phyloP scores from a whole-genome alignment of 2,888 invertebrate genomes.

The Cheilosia vernalis region DNA sequence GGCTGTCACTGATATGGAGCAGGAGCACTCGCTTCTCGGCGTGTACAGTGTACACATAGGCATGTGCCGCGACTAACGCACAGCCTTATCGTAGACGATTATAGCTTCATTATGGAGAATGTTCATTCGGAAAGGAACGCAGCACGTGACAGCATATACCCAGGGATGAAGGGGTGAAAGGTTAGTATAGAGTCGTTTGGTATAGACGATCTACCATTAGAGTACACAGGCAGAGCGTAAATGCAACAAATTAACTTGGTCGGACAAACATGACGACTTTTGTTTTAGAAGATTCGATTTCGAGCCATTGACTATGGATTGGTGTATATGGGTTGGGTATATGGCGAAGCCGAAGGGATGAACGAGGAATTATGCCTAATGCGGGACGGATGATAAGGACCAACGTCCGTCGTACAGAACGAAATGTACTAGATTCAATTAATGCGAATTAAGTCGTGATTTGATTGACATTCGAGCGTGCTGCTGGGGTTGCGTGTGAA shows the following conservation, averaged over 20 bases:
- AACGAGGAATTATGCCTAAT: neutral
- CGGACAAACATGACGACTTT: slow-evolving; percentile 59
- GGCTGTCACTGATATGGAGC: slow-evolving; percentile 73
- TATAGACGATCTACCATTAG: slow-evolving; percentile 12
- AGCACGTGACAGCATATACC: slow-evolving; percentile 58
- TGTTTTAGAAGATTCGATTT: slow-evolving; percentile 48
- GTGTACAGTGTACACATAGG: slow-evolving; percentile 62
- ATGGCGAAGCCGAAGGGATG: slow-evolving; percentile 25
- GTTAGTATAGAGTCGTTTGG: slow-evolving; percentile 21
- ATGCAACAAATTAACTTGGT: slow-evolving; percentile 66
- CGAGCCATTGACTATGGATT: too few relatives aligned
- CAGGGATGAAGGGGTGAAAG: slow-evolving; percentile 54
- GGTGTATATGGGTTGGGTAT: too few relatives aligned
- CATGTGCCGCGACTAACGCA: slow-evolving; percentile 70
- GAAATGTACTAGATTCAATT: slow-evolving; percentile 54
- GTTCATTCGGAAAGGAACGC: slow-evolving; percentile 55
- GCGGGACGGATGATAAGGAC: slow-evolving; percentile 42
- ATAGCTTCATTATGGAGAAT: slow-evolving; percentile 71
- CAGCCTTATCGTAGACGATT: slow-evolving; percentile 68
- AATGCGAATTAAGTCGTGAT: slow-evolving; percentile 60
- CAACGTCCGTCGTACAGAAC: slow-evolving; percentile 17
- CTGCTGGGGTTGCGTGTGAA: slow-evolving; percentile 46
- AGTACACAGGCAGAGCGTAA: slow-evolving; percentile 27
- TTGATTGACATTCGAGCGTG: slow-evolving; percentile 48
- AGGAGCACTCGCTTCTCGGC: slow-evolving; percentile 59